These are phyloP conservation scores for Glareola pratincola DNA, from an alignment of 2,113 vertebrate genomes.

Conservation along the genomic window DNA sequence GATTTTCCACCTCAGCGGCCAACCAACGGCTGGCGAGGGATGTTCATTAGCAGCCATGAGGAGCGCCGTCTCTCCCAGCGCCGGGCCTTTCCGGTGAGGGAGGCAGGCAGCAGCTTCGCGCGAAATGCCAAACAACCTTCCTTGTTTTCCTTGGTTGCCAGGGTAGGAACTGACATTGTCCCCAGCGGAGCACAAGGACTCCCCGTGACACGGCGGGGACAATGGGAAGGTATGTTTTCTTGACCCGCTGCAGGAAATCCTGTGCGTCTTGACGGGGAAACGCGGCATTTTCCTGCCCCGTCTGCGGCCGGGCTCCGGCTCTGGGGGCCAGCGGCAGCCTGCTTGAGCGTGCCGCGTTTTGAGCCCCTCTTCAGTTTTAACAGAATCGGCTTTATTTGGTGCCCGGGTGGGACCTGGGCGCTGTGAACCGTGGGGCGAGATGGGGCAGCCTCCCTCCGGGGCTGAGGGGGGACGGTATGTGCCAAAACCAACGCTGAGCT, in stretches of 20 bases:
- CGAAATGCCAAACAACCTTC: neutral
- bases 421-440: neutral
- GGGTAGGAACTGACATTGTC: slow-evolving; percentile 33
- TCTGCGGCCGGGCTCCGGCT: neutral
- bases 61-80: neutral
- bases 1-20: slow-evolving; percentile 24
- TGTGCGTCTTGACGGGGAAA: slow-evolving; percentile 67
- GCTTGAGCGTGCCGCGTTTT: fast-evolving
- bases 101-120: neutral
- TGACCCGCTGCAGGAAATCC: slow-evolving; percentile 79
- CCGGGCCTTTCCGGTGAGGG: neutral
- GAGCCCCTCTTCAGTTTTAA: neutral
- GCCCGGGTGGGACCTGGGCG: neutral
- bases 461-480: neutral
- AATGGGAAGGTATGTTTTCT: slow-evolving; percentile 77
- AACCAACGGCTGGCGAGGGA: neutral
- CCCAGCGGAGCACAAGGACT: slow-evolving; percentile 43
- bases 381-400: neutral
- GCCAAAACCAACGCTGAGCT: neutral
- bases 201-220: slow-evolving; percentile 59
- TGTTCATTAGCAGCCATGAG: neutral
- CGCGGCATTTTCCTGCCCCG: slow-evolving; percentile 52
- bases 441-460: neutral
- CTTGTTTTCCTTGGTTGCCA: slow-evolving; percentile 65
- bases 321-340: neutral